Evolutionary conservation across 2,113 vertebrate genomes (phyloP).

Genomic region (Romanogobio albipinnatus): DNA sequence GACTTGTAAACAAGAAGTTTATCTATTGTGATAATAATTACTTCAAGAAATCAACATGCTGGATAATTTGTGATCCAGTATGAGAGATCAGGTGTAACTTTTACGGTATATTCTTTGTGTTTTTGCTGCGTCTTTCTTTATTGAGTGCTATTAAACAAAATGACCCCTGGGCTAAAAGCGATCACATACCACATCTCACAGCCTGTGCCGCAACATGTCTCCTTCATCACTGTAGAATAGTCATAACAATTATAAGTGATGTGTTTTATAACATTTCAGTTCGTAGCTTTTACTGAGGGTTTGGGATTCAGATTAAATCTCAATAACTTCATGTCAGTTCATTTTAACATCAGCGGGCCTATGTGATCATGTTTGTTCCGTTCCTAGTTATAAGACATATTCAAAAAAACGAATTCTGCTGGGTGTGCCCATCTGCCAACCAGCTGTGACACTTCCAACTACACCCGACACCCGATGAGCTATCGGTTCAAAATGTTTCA

Average conservation of each 20-base stretch:
- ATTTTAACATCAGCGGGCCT: neutral
- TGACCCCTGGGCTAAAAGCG: neutral
- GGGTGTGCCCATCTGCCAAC: neutral
- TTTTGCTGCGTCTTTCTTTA: neutral
- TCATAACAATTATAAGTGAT: conserved; percentile 15
- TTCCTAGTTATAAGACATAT: conserved; percentile 19
- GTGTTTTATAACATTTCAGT: neutral
- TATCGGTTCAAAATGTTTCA: neutral
- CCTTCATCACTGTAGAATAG: neutral
- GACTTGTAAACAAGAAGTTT: neutral
- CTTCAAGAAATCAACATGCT: neutral
- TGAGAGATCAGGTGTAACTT: neutral
- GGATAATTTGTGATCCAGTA: neutral
- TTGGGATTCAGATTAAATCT: neutral
- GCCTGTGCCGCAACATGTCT: conserved; percentile 29
- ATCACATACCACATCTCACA: conserved; percentile 35
- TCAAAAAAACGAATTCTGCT: conserved; percentile 23
- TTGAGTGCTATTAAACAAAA: neutral
- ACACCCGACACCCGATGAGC: neutral
- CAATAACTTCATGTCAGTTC: neutral
- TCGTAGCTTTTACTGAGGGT: neutral
- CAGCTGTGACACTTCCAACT: neutral
- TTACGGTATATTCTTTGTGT: neutral
- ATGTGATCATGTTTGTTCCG: conserved; percentile 24
- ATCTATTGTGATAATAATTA: neutral